phyloP scores from a whole-genome alignment of 1,140 invertebrate species.

The Drosophila murphyi region DNA sequence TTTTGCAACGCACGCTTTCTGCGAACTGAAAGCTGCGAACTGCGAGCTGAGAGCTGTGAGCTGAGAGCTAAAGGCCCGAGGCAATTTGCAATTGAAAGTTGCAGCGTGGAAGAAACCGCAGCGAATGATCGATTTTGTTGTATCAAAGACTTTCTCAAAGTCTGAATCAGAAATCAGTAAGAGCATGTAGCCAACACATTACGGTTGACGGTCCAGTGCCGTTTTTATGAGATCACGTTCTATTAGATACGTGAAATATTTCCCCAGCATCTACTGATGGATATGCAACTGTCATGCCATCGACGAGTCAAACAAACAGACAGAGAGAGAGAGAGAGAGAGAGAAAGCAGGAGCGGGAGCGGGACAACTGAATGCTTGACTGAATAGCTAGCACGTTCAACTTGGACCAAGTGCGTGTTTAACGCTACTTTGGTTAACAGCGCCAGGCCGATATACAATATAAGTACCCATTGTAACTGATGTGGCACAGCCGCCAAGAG shows the following conservation, averaged over 20 bases:
- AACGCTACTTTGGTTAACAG: slow-evolving; percentile 68
- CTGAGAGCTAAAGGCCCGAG: slow-evolving; percentile 24
- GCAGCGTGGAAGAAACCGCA: slow-evolving; percentile 30
- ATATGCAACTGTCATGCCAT: slow-evolving; percentile 58
- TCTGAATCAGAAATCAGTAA: slow-evolving; percentile 1
- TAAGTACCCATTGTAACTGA: slow-evolving; percentile 27
- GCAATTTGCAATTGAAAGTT: slow-evolving; percentile 74
- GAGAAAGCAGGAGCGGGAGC: background rate
- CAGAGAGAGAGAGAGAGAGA: slow-evolving; percentile 3
- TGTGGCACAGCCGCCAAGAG: slow-evolving; percentile 56
- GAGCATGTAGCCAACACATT: slow-evolving; percentile 18
- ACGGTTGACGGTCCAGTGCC: slow-evolving; percentile 21
- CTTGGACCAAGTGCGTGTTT: slow-evolving; percentile 71
- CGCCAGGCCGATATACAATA: slow-evolving; percentile 22
- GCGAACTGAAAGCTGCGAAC: slow-evolving; percentile 26
- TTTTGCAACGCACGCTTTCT: slow-evolving; percentile 35
- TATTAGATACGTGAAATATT: slow-evolving; percentile 77
- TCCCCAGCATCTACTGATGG: slow-evolving; percentile 51
- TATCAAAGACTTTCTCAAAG: slow-evolving; percentile 68
- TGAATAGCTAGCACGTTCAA: slow-evolving; percentile 68
- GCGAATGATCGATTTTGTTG: slow-evolving; percentile 56
- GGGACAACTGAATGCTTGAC: slow-evolving; percentile 34
- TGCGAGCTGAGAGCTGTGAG: slow-evolving; percentile 47
- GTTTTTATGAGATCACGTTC: slow-evolving; percentile 76
- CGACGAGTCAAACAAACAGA: slow-evolving; percentile 1